Evolutionary conservation across 2,113 vertebrate species (phyloP).

Genomic region (Narcine bancroftii): DNA sequence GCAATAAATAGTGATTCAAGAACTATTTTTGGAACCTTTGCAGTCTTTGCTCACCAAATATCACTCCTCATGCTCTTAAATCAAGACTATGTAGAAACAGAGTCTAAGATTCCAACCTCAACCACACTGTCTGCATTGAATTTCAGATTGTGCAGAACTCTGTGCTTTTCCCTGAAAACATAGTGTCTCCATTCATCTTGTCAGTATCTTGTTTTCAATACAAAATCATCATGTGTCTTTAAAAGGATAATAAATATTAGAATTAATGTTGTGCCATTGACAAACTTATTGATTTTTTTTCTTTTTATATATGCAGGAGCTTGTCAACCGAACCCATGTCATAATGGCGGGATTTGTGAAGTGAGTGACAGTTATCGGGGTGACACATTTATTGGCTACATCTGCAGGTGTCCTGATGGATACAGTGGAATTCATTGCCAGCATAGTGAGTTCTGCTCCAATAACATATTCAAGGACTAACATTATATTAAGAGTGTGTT

Average conservation of each 20-base stretch:
- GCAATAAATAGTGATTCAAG: neutral
- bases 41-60: neutral
- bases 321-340: slow-evolving; percentile 90
- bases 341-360: slow-evolving; percentile 90
- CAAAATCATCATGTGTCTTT: neutral
- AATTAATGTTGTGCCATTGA: neutral
- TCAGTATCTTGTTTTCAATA: neutral
- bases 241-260: neutral
- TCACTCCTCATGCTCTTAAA: neutral
- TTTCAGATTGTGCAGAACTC: neutral
- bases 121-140: neutral
- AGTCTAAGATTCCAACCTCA: neutral
- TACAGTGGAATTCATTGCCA: slow-evolving; percentile 96
- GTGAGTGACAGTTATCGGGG: slow-evolving; percentile 90
- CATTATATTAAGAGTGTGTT: neutral
- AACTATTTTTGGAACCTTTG: neutral
- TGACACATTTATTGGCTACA: slow-evolving; percentile 91
- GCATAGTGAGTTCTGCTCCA: slow-evolving; percentile 77
- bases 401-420: slow-evolving; percentile 85
- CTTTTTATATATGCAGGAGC: slow-evolving; percentile 61
- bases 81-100: neutral
- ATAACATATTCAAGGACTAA: neutral
- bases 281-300: neutral
- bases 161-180: neutral
- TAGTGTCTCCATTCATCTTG: neutral